Conservation (phyloP, 2,888 invertebrate species). For the Platycheirus albimanus region DNA sequence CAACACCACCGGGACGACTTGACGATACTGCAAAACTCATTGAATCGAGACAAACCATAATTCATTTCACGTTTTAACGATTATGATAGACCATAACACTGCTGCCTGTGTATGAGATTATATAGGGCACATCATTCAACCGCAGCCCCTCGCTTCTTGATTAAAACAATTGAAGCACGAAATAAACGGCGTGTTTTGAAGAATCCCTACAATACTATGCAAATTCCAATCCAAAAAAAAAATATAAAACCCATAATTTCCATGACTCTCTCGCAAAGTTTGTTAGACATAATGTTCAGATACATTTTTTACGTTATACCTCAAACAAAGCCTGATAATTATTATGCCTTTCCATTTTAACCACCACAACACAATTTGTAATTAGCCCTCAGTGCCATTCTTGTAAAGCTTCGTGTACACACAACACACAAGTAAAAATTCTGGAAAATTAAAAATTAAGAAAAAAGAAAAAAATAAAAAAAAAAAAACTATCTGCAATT, state of each 20-base stretch:
- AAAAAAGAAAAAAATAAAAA: slow-evolving; percentile 6
- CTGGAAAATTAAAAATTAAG: slow-evolving; percentile 4
- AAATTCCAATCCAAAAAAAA: slow-evolving; percentile 10
- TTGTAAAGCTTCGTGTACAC: slow-evolving; percentile 18
- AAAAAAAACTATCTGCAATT: slow-evolving; percentile 36
- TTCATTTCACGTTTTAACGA: slow-evolving; percentile 39
- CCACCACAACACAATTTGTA: slow-evolving; percentile 11
- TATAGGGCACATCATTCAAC: background rate
- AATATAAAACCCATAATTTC: slow-evolving; percentile 31
- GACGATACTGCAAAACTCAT: slow-evolving; percentile 1
- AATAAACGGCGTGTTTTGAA: slow-evolving; percentile 22
- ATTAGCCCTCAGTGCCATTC: slow-evolving; percentile 44
- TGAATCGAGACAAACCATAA: slow-evolving; percentile 45
- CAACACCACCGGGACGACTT: background rate
- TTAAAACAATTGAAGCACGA: slow-evolving; percentile 49
- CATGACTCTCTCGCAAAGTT: slow-evolving; percentile 13
- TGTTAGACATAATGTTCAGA: too few relatives aligned
- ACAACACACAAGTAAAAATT: too few relatives aligned
- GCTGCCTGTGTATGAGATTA: slow-evolving; percentile 4
- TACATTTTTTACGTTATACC: too few relatives aligned
- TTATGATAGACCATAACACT: slow-evolving; percentile 16
- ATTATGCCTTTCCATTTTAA: slow-evolving; percentile 14
- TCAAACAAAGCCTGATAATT: slow-evolving; percentile 25
- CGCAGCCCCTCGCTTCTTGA: background rate
- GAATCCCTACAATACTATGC: slow-evolving; percentile 44